phyloP scores from a whole-genome alignment of 2,888 invertebrate species.

The Eugnorisma glareosa region DNA sequence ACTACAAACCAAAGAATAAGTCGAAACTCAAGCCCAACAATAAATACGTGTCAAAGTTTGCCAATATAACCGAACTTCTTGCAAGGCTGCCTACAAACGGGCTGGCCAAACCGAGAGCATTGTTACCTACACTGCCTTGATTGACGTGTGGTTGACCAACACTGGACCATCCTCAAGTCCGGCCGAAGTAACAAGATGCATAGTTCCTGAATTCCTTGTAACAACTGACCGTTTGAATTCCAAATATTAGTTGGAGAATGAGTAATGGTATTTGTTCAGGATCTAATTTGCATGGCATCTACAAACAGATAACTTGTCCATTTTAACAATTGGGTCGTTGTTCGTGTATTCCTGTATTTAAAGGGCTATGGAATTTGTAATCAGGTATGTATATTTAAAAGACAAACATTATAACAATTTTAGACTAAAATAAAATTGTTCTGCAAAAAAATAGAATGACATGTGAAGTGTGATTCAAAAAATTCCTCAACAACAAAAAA shows the following conservation, averaged over 20 bases:
- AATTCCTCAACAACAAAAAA: not conserved
- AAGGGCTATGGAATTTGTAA: not conserved
- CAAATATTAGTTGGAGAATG: conserved; percentile 80
- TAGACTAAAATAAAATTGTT: not conserved
- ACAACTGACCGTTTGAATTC: conserved; percentile 78
- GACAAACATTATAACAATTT: not conserved
- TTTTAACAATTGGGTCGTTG: conserved; percentile 25
- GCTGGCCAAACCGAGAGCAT: conserved; percentile 68
- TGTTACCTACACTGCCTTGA: conserved; percentile 82
- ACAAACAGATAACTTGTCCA: conserved; percentile 57
- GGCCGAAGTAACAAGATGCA: conserved; percentile 75
- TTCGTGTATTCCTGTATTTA: conserved; percentile 38
- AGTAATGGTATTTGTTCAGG: conserved; percentile 77
- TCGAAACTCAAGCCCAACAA: conserved; percentile 50
- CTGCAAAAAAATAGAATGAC: not conserved
- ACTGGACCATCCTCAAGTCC: conserved; percentile 77
- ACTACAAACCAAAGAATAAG: conserved; percentile 51
- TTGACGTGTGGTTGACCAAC: conserved; percentile 86
- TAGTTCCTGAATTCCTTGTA: conserved; percentile 74
- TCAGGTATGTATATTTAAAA: not conserved
- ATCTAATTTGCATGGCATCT: conserved; percentile 66
- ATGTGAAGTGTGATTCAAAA: not conserved
- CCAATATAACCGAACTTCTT: conserved; percentile 58
- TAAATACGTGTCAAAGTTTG: conserved; percentile 64
- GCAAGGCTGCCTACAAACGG: conserved; percentile 57